Conservation (phyloP, 2,888 invertebrate species). For the Ormyrus pomaceus region DNA sequence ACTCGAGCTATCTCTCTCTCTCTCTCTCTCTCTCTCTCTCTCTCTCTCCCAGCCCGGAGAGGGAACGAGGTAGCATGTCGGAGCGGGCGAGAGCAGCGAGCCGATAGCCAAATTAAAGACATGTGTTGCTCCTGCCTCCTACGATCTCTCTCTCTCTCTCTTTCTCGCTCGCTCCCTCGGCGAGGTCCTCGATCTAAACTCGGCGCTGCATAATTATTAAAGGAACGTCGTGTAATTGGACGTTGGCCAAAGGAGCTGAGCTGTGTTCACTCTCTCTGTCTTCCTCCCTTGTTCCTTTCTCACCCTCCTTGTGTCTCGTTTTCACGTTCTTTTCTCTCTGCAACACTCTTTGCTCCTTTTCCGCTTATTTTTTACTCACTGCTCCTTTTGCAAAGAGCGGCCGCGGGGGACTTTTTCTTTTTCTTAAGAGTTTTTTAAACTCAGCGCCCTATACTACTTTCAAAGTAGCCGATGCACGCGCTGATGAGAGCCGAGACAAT, state of each 20-base stretch:
- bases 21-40: slow-evolving; percentile 41
- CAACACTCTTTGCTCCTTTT: background rate
- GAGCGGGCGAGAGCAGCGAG: background rate
- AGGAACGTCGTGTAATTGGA: slow-evolving; percentile 72
- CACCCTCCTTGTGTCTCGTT: slow-evolving; percentile 42
- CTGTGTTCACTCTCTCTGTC: slow-evolving; percentile 54
- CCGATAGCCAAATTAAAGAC: slow-evolving; percentile 71
- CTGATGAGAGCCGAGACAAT: slow-evolving; percentile 15
- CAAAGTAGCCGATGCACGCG: background rate
- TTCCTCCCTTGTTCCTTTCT: slow-evolving; percentile 47
- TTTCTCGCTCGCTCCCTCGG: background rate
- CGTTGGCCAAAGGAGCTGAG: slow-evolving; percentile 56
- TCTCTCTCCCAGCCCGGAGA: slow-evolving; percentile 49
- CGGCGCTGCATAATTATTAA: slow-evolving; percentile 72
- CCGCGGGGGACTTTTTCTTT: slow-evolving; percentile 7
- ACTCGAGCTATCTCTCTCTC: slow-evolving; percentile 57
- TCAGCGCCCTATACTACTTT: background rate
- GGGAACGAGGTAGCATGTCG: slow-evolving; percentile 51
- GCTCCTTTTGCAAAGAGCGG: slow-evolving; percentile 1
- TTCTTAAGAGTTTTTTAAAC: slow-evolving; percentile 39
- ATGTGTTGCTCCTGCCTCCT: slow-evolving; percentile 57
- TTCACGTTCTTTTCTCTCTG: slow-evolving; percentile 27
- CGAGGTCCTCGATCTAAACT: slow-evolving; percentile 61
- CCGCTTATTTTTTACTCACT: slow-evolving; percentile 2
- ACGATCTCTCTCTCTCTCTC: slow-evolving; percentile 44